Conservation (phyloP, 2,113 vertebrate genomes). For the Peromyscus leucopus region DNA sequence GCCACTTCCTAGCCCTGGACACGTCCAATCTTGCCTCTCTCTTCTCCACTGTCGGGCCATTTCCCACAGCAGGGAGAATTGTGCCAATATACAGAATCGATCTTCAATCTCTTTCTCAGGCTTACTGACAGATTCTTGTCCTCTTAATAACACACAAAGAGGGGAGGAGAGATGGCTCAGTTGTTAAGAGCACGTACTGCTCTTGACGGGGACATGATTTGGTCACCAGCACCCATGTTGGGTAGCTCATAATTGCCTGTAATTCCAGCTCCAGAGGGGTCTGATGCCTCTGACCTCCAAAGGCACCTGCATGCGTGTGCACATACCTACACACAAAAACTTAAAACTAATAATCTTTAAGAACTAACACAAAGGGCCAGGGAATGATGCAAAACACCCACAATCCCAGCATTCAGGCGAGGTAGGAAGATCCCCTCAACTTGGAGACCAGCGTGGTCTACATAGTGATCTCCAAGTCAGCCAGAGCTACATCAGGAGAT, state of each 20-base stretch:
- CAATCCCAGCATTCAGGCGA: not conserved
- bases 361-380: not conserved
- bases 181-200: not conserved
- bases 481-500: not conserved
- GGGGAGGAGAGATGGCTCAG: not conserved
- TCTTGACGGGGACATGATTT: not conserved
- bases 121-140: not conserved
- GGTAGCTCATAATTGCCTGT: not conserved
- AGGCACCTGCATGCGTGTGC: not conserved
- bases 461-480: not conserved
- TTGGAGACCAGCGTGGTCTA: not conserved
- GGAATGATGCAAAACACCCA: not conserved
- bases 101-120: not conserved
- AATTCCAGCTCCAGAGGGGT: not conserved
- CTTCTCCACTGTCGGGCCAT: no score
- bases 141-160: not conserved
- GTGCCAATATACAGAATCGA: accelerated
- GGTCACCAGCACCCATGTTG: not conserved
- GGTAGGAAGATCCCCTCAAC: not conserved
- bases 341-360: not conserved
- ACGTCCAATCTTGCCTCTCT: not conserved
- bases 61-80: not conserved
- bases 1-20: not conserved
- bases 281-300: not conserved
- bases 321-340: not conserved